Conservation (phyloP, 2,113 vertebrate genomes). For the Theristicus caerulescens region DNA sequence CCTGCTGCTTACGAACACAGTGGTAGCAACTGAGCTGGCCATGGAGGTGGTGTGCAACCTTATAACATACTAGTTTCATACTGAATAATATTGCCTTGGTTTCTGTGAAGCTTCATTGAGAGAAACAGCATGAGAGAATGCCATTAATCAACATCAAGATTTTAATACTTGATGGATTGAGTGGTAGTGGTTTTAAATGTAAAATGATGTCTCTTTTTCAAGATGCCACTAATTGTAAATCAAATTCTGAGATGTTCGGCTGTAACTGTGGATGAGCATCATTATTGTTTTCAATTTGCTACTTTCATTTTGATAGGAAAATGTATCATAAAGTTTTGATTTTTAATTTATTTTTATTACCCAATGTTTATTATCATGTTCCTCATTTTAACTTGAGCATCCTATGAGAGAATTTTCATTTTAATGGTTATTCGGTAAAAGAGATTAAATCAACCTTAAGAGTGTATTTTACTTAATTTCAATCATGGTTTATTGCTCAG, state of each 20-base stretch:
- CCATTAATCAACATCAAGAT: conserved; percentile 55
- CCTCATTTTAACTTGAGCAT: conserved; percentile 22
- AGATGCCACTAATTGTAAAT: conserved; percentile 66
- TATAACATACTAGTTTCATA: neutral
- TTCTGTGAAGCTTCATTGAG: neutral
- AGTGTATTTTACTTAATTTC: conserved; percentile 55
- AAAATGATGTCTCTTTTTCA: conserved; percentile 54
- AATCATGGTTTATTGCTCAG: conserved; percentile 25
- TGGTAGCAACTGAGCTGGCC: neutral
- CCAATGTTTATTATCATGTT: conserved; percentile 32
- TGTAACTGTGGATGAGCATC: conserved; percentile 39
- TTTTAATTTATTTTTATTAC: conserved; percentile 65
- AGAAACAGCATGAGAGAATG: neutral
- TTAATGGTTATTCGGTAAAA: conserved; percentile 29
- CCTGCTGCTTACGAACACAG: neutral
- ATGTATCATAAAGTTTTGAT: conserved; percentile 32
- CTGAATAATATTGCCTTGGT: neutral
- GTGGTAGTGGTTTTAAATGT: conserved; percentile 27
- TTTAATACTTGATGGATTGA: conserved; percentile 61
- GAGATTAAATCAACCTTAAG: conserved; percentile 47
- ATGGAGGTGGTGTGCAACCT: neutral
- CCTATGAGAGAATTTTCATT: conserved; percentile 29
- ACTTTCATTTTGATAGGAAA: conserved; percentile 49
- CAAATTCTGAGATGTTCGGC: conserved; percentile 29
- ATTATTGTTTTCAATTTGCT: conserved; percentile 59